Percentiles rank a stretch among this genome's conserved stretches.
Conservation (phyloP, 1,140 invertebrate genomes). For the Anastrepha obliqua region DNA sequence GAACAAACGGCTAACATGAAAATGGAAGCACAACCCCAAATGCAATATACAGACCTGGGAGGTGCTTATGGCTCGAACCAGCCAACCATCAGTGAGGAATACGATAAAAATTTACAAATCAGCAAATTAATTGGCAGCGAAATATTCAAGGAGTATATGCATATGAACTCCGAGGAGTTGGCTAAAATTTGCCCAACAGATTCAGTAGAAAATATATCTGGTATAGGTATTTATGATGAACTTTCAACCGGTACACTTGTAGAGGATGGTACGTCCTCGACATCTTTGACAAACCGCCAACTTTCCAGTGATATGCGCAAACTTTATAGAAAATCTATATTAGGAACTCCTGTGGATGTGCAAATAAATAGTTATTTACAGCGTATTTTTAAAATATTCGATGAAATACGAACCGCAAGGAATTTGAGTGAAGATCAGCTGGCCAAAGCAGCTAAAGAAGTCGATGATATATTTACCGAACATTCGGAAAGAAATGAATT, state of each 20-base stretch:
- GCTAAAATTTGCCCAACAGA: slow-evolving; percentile 58
- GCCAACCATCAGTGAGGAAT: slow-evolving; percentile 67
- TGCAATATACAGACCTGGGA: background rate
- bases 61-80: slow-evolving; percentile 6
- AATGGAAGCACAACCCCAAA: background rate
- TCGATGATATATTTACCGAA: slow-evolving; percentile 63
- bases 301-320: background rate
- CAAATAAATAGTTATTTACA: slow-evolving; percentile 57
- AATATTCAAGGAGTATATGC: slow-evolving; percentile 58
- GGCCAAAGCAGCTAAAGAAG: slow-evolving; percentile 45
- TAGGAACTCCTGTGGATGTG: background rate
- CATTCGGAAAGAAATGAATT: slow-evolving; percentile 64
- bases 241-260: background rate
- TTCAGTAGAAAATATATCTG: background rate
- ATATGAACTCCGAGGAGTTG: slow-evolving; percentile 59
- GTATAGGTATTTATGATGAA: slow-evolving; percentile 11
- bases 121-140: slow-evolving; percentile 58
- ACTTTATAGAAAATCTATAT: background rate
- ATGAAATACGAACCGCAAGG: slow-evolving; percentile 56
- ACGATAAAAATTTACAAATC: slow-evolving; percentile 59
- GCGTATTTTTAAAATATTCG: slow-evolving; percentile 64
- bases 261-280: slow-evolving; percentile 25
- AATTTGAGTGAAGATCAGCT: slow-evolving; percentile 10
- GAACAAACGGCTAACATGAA: slow-evolving; percentile 54
- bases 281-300: background rate